Base-by-base conservation (phyloP, 2,888 invertebrate species). In the Bibio marci region DNA sequence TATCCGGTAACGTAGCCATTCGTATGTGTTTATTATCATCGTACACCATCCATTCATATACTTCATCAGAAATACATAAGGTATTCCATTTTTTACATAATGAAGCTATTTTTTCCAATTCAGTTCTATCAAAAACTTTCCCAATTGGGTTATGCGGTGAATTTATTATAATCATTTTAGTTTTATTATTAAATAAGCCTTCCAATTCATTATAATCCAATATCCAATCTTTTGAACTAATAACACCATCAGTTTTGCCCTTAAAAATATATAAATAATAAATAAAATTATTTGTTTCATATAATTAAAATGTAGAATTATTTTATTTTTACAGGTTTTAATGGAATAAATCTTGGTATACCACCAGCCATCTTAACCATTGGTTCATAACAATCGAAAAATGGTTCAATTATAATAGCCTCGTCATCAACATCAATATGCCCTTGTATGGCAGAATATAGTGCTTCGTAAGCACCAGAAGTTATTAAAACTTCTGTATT, bases 101-200 rank as follows among this genome's bases (percentile, higher is more conserved):
- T 47, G 80, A 69, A 0, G 92, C 92, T 47, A 98, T 83, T 45
- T 72, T 55, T 48, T 73, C 65, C 46, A 88, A 55, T 57, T 90
- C 88, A 2, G 71, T 59, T 2, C 25, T 26, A 6, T 51, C 49
- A 25, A 60, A 62, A 4, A 92, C 85, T 65, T 98, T 98, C 33
- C 98, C 98, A 1, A 91, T 60, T 0, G 98, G 98, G 63, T 99
- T 99, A 61, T 98, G 87, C 0, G 98, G 98, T 1, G 94, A 95
- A 62, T 97, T 98, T n/a, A 97, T 50, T 39, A 98, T 81, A 2
- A 98, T 77, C 59, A 85, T 77, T 68, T 98, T 98, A 0, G 98
- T 98, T 56, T 82, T 86, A 3, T 64, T 54, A 49, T 73, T 91
- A 59, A 98, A 95, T 8, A 88, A 65, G 1, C 70, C 67, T 40